A percentile compares a stretch with the other conserved stretches of the same genome.
Conservation (phyloP, 2,888 invertebrate genomes). For the Metacarcinus magister region DNA sequence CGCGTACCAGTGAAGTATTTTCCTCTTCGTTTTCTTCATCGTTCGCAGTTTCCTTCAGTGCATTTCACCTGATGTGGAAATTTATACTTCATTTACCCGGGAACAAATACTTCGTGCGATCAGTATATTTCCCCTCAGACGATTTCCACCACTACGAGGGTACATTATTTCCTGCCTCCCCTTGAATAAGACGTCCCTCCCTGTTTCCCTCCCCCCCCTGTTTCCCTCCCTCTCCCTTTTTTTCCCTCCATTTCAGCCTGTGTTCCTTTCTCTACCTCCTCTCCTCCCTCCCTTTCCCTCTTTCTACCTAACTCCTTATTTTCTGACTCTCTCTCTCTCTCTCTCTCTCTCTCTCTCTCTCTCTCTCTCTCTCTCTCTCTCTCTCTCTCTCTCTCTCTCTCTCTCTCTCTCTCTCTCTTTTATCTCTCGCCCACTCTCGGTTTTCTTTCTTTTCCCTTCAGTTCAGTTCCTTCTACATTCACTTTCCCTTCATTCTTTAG, state of each 20-base stretch:
- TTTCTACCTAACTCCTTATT: background rate
- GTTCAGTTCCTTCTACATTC: background rate
- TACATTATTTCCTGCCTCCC: background rate
- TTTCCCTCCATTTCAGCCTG: background rate
- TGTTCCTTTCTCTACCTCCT: background rate
- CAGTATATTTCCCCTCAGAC: background rate
- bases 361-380: background rate
- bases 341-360: background rate
- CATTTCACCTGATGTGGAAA: background rate
- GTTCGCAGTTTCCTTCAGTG: background rate
- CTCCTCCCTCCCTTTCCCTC: background rate
- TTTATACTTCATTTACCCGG: slow-evolving; percentile 3
- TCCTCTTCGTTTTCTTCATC: background rate
- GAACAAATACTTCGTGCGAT: background rate
- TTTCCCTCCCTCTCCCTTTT: background rate
- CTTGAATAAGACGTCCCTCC: slow-evolving; percentile 16
- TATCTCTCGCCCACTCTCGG: background rate
- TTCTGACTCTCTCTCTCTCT: background rate
- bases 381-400: background rate
- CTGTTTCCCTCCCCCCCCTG: background rate
- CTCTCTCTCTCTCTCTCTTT: background rate
- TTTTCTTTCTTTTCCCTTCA: background rate
- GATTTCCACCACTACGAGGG: background rate
- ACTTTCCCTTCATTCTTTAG: too few species aligned
- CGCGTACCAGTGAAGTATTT: background rate